Conservation (phyloP, 2,113 vertebrate species). For the Pterophyllum scalare region DNA sequence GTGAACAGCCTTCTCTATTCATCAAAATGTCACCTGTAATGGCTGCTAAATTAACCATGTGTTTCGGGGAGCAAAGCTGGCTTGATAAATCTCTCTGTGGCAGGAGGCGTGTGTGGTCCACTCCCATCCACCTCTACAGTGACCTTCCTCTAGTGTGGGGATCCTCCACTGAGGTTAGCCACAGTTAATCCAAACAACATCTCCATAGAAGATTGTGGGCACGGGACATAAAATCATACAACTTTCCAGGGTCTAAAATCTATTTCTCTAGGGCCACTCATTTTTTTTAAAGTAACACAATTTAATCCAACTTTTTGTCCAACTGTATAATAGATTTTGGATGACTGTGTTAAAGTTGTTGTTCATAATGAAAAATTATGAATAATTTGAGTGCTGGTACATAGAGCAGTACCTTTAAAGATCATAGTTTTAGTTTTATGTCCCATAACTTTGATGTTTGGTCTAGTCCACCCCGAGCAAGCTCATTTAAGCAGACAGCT, state of each 20-base stretch:
- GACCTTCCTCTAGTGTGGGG: slow-evolving; percentile 61
- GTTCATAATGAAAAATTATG: background rate
- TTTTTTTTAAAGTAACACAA: background rate
- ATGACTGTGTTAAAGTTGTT: background rate
- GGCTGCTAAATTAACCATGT: slow-evolving; percentile 85
- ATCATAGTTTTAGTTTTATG: background rate
- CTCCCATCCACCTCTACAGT: slow-evolving; percentile 73
- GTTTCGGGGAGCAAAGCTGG: slow-evolving; percentile 74
- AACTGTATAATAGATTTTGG: background rate
- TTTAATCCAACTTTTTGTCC: background rate
- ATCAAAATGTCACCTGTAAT: slow-evolving; percentile 82
- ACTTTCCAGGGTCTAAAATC: background rate
- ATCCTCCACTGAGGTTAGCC: slow-evolving; percentile 17
- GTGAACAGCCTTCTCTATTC: slow-evolving; percentile 76
- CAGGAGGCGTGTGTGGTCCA: slow-evolving; percentile 74
- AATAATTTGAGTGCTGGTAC: background rate
- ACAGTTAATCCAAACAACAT: slow-evolving; percentile 9
- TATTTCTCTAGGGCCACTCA: background rate
- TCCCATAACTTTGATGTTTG: background rate
- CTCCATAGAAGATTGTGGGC: slow-evolving; percentile 3
- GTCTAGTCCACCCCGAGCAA: background rate
- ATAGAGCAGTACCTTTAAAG: too few species aligned
- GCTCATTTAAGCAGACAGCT: background rate
- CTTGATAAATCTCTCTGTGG: slow-evolving; percentile 79
- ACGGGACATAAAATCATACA: background rate